Base-by-base conservation (phyloP, 1,140 invertebrate species). In the Caenorhabditis brenneri region DNA sequence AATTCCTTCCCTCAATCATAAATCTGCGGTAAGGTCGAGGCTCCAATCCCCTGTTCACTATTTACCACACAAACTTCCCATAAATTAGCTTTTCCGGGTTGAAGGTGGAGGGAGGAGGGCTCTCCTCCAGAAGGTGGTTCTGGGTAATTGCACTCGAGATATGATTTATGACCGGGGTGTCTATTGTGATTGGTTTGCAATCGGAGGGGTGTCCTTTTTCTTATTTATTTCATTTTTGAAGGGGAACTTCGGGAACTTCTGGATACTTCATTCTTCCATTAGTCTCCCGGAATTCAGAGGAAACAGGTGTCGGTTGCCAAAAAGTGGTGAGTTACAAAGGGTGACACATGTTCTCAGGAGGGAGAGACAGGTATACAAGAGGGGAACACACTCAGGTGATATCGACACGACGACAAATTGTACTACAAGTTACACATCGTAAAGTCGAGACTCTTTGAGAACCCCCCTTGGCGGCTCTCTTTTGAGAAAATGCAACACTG, bases 391-490 rank as follows among this genome's bases (percentile, higher is more conserved):
- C 65, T 22, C 65, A 74, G 65, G 65, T 74, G 65, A 74, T 74
- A 74, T 29, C 9, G 24, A n/a, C 6, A 15, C 55, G 31, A 58
- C 29, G 58, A 65, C 58, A 65, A 65, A 65, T 65, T 65, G 58
- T 65, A 65, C 58, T 74, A 74, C 65, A 74, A 74, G 65, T 74
- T 74, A 74, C 65, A 74, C 65, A 74, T 74, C 65, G 65, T 74
- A 74, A 74, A 74, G 36, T 74, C 65, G 42, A 33, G 65, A 74
- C 65, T 74, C 65, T 46, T 24, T 42, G 36, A 9, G 36, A 31
- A 16, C 7, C 15, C 29, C n/a, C 7, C 22, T 15, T 10, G 27
- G 16, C 29, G 65, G 7, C n/a, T 22, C 55, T 31, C 65, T 74
- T 74, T 74, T 74, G 65, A 74, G 6, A 74, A 51, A 51, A 55